Conservation (phyloP, 2,888 invertebrate genomes). For the Eilema sororculum region DNA sequence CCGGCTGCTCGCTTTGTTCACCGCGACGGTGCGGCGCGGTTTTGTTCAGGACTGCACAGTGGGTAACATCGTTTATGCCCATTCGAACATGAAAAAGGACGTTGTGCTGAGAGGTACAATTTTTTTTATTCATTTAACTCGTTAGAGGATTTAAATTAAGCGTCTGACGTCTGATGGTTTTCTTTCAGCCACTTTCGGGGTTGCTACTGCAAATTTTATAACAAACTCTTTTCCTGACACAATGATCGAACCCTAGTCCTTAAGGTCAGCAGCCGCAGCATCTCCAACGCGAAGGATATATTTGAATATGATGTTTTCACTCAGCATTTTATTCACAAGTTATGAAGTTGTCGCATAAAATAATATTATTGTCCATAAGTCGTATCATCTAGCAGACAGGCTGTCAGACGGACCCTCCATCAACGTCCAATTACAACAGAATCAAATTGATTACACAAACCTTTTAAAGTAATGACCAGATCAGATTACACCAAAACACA, state of each 20-base stretch:
- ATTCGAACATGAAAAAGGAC: not conserved
- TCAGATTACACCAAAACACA: not conserved
- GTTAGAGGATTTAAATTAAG: too few relatives aligned
- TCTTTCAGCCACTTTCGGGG: not conserved
- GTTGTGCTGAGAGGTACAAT: not conserved
- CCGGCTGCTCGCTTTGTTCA: constrained; percentile 49
- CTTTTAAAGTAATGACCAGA: constrained; percentile 38
- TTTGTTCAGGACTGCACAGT: not conserved
- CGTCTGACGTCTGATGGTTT: too few relatives aligned
- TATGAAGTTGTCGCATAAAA: not conserved
- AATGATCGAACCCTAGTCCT: too few relatives aligned
- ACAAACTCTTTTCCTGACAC: too few relatives aligned
- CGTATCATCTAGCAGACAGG: not conserved
- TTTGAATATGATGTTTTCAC: too few relatives aligned
- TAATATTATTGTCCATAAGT: not conserved
- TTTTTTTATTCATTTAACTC: too few relatives aligned
- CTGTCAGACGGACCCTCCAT: not conserved
- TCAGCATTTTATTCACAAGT: too few relatives aligned
- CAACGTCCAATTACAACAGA: constrained; percentile 32
- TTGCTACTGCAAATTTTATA: not conserved
- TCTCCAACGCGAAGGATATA: not conserved
- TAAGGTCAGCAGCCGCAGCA: not conserved
- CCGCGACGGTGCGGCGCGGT: not conserved
- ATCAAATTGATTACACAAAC: constrained; percentile 37
- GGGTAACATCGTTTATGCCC: not conserved